phyloP scores from a whole-genome alignment of 2,888 invertebrate species.

The Nymphalis c-album region DNA sequence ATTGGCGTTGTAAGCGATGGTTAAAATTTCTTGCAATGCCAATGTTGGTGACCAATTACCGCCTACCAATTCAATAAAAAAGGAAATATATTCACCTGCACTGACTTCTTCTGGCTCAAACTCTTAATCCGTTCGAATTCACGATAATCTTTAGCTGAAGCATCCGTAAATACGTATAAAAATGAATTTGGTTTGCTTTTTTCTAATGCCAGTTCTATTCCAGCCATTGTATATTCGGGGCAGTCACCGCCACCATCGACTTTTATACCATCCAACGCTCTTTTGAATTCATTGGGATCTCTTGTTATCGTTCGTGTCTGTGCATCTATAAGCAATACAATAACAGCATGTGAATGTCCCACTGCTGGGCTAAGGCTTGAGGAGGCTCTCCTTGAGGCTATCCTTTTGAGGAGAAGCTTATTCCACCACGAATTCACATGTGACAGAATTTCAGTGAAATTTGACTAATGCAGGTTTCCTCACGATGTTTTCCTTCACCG shows the following conservation, averaged over 20 bases:
- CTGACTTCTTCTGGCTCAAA: constrained; percentile 51
- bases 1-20: too few relatives aligned
- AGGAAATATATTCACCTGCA: constrained; percentile 39
- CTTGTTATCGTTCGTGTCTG: constrained; percentile 46
- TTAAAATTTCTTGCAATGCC: too few relatives aligned
- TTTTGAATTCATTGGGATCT: constrained; percentile 48
- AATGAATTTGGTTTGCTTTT: constrained; percentile 54
- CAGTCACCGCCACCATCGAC: constrained; percentile 54
- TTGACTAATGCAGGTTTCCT: too few relatives aligned
- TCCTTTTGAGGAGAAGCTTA: too few relatives aligned
- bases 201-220: constrained; percentile 55
- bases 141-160: constrained; percentile 53
- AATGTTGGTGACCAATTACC: too few relatives aligned
- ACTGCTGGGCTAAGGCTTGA: too few relatives aligned
- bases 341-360: too few relatives aligned
- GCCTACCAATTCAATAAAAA: not conserved
- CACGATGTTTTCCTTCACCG: too few relatives aligned
- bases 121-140: constrained; percentile 48
- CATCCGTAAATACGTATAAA: constrained; percentile 68
- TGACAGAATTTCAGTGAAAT: too few relatives aligned
- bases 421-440: too few relatives aligned
- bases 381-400: too few relatives aligned
- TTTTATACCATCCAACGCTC: constrained; percentile 40
- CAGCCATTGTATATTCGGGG: constrained; percentile 58
- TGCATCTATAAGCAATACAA: constrained; percentile 40